phyloP scores from a whole-genome alignment of 2,113 vertebrate species.

The Sterna hirundo region DNA sequence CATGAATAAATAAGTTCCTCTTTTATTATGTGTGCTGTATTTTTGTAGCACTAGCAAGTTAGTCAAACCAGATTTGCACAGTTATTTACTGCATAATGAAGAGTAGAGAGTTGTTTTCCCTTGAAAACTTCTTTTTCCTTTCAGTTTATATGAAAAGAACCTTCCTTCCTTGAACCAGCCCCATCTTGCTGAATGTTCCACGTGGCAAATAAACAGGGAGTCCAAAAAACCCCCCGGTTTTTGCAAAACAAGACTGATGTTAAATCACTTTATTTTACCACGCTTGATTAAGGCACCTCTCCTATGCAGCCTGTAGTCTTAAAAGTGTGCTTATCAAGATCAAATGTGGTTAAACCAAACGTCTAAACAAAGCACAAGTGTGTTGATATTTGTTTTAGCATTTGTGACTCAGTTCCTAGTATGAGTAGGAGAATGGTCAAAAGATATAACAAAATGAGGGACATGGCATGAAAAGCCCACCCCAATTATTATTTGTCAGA shows the following conservation, averaged over 20 bases:
- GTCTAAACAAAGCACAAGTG: neutral
- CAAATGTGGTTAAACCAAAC: neutral
- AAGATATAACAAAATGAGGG: neutral
- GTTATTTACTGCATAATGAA: neutral
- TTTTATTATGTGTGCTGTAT: neutral
- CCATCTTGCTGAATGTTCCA: neutral
- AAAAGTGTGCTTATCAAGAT: neutral
- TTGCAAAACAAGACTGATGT: neutral
- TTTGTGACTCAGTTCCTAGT: neutral
- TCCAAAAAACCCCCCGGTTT: neutral
- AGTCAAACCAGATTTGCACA: neutral
- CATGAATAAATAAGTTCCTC: neutral
- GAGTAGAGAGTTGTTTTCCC: neutral
- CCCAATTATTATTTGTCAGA: neutral
- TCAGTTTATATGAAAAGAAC: neutral
- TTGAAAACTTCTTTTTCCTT: neutral
- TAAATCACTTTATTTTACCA: neutral
- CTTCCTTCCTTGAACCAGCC: neutral
- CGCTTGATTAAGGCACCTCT: neutral
- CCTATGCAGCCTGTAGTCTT: neutral
- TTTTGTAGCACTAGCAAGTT: neutral
- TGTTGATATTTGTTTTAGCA: neutral
- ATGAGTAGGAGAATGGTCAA: neutral
- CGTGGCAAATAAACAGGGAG: accelerated
- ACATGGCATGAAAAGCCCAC: neutral